These are phyloP conservation scores for Drosophila gunungcola DNA, from an alignment of 1,140 invertebrate genomes.

Conservation along the genomic window DNA sequence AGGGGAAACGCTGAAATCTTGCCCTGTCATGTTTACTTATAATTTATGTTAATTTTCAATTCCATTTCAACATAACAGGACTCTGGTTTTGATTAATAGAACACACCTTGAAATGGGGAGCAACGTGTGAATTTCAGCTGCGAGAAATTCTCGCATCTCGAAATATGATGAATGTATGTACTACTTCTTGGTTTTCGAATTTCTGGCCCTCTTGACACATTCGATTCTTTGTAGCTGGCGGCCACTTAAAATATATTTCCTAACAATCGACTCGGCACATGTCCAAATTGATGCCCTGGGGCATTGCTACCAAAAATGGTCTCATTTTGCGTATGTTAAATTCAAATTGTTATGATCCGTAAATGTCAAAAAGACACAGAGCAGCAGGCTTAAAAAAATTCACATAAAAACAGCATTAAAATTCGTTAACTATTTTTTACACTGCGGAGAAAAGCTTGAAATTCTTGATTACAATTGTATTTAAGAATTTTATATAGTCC, in stretches of 20 bases:
- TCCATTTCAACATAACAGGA: constrained; percentile 64
- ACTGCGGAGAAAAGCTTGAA: neutral
- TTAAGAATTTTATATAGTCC: no score
- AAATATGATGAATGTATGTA: constrained; percentile 27
- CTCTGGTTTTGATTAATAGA: constrained; percentile 68
- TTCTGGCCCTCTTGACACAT: constrained; percentile 42
- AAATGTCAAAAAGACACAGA: constrained; percentile 73
- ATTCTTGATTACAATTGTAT: no score
- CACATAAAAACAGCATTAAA: constrained; percentile 9
- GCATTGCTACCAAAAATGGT: constrained; percentile 80
- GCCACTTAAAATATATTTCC: constrained; percentile 77
- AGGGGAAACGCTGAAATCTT: constrained; percentile 14
- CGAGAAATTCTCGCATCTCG: constrained; percentile 3
- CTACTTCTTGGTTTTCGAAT: constrained; percentile 2
- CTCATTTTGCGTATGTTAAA: constrained; percentile 77
- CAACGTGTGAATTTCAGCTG: constrained; percentile 35
- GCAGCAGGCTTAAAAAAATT: constrained; percentile 26
- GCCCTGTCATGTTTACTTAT: constrained; percentile 66
- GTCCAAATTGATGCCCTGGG: constrained; percentile 83
- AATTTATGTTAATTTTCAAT: constrained; percentile 79
- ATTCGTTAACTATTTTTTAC: constrained; percentile 15
- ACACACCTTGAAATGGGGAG: constrained; percentile 59
- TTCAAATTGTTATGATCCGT: constrained; percentile 84
- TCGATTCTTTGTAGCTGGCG: constrained; percentile 33
- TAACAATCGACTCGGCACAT: constrained; percentile 69